A percentile compares a stretch with the other conserved stretches of the same genome.
Evolutionary conservation across 1,140 invertebrate genomes (phyloP).

Genomic region (Radopholus similis): DNA sequence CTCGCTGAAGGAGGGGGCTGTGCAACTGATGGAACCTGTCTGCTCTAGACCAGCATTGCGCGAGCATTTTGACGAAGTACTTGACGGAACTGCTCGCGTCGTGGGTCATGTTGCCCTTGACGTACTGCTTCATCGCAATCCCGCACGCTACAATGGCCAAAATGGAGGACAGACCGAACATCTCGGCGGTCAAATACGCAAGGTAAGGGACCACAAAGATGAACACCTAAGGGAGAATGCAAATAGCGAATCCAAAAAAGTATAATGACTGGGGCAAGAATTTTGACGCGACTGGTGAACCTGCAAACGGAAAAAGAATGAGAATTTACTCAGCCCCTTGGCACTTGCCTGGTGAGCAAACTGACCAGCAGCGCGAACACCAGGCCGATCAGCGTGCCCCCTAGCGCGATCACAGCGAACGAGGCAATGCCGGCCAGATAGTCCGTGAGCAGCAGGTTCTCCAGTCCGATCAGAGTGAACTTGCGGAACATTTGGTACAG

Average conservation of each 20-base stretch:
- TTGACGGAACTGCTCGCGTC: constrained; percentile 96
- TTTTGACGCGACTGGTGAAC: constrained; percentile 27
- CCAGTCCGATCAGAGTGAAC: constrained; percentile 66
- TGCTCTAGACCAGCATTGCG: constrained; percentile 28
- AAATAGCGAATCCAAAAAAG: not conserved
- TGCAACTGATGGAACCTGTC: not conserved
- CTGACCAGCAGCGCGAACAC: constrained; percentile 90
- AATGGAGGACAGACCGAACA: constrained; percentile 47
- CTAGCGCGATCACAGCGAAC: constrained; percentile 89
- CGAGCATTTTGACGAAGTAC: constrained; percentile 94
- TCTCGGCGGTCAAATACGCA: constrained; percentile 43
- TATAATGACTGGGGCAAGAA: constrained; percentile 5
- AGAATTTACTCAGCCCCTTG: not conserved
- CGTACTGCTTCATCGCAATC: constrained; percentile 97
- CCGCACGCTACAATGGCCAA: constrained; percentile 84
- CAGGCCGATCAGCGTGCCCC: constrained; percentile 88
- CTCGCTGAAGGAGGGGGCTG: constrained; percentile 68
- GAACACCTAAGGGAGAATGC: constrained; percentile 24
- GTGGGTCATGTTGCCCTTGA: constrained; percentile 91
- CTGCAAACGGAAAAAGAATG: constrained; percentile 3
- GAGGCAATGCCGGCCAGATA: constrained; percentile 78
- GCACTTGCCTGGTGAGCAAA: constrained; percentile 60
- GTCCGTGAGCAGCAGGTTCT: constrained; percentile 62
- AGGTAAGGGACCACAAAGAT: constrained; percentile 43
- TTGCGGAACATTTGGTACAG: constrained; percentile 92